Evolutionary conservation across 1,140 invertebrate genomes (phyloP), one percentile per base, ranked within the genome.

Genomic region (Hyles vespertilio): DNA sequence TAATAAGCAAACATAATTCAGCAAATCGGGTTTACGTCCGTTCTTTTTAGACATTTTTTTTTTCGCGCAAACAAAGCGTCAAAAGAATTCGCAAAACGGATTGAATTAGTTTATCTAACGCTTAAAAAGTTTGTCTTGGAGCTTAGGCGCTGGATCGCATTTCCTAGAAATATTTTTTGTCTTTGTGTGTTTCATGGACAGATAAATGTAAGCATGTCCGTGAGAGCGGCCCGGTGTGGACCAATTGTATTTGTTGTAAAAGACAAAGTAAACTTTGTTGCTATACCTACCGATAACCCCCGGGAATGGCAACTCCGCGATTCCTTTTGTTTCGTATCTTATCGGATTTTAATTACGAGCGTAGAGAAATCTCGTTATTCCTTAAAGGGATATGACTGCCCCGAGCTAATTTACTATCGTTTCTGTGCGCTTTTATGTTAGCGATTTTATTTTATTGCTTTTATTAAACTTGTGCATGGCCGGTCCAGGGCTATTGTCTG

Each of bases 311-410:
- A 11, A 2, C 33, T 64, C 64, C 69, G 70, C 72, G 73, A 74
- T 72, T 69, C 74, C 65, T 79, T 87, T 88, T 87, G 82, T 88
- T 83, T 85, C 75, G 74, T 77, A 81, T 83, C 81, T 87, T 88
- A 88, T 87, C 85, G 74, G 82, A 85, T 85, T 88, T 87, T 87
- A 88, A 88, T 87, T 88, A 85, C 79, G 74, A 72, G 73, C 72
- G 72, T 81, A 80, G 79, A 80, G 79, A 80, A 84, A 84, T 82
- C 84, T 85, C 67, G 78, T 86, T 86, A 82, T 82, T 67, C 79
- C 77, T 86, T 85, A 84, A 83, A 84, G 72, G 76, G 80, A 78
- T 82, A 81, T 74, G 74, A 77, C 71, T 81, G 74, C 74, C 69
- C 60, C 65, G 61, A 74, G 69, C 74, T 80, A 80, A 83, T 80